phyloP scores from a whole-genome alignment of 2,797 vertebrate species.

The Hipposideros larvatus region DNA sequence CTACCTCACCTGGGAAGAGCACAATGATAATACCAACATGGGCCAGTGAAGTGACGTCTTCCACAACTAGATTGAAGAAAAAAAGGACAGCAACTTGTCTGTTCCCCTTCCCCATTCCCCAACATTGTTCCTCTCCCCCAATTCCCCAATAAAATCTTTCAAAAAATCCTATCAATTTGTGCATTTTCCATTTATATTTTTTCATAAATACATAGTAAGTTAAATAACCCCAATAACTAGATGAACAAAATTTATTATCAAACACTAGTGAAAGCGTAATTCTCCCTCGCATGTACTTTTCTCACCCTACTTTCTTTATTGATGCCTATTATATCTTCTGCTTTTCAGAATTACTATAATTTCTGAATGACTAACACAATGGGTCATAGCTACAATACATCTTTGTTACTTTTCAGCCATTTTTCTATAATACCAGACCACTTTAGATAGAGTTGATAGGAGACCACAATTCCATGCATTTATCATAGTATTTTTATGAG shows the following conservation, averaged over 20 bases:
- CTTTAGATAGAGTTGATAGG: not conserved
- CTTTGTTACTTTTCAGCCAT: not conserved
- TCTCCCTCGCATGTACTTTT: not conserved
- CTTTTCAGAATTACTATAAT: conserved; percentile 7
- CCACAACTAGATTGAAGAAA: no score
- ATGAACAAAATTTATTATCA: not conserved
- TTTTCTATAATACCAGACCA: not conserved
- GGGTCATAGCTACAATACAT: not conserved
- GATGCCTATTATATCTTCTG: not conserved
- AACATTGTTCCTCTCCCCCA: no score
- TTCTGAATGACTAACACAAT: not conserved
- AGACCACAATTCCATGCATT: not conserved
- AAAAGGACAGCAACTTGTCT: no score
- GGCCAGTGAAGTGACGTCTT: no score
- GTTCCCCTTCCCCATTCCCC: no score
- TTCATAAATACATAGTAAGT: not conserved
- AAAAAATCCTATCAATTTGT: not conserved
- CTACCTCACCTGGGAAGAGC: no score
- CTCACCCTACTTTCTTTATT: not conserved
- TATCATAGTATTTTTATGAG: not conserved
- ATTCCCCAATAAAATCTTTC: not conserved
- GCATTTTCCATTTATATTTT: conserved; percentile 28
- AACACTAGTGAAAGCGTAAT: not conserved
- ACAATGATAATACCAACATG: no score
- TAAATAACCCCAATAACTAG: not conserved